These are phyloP conservation scores for Thaumetopoea pityocampa DNA, from an alignment of 1,140 invertebrate species.

Conservation along the genomic window DNA sequence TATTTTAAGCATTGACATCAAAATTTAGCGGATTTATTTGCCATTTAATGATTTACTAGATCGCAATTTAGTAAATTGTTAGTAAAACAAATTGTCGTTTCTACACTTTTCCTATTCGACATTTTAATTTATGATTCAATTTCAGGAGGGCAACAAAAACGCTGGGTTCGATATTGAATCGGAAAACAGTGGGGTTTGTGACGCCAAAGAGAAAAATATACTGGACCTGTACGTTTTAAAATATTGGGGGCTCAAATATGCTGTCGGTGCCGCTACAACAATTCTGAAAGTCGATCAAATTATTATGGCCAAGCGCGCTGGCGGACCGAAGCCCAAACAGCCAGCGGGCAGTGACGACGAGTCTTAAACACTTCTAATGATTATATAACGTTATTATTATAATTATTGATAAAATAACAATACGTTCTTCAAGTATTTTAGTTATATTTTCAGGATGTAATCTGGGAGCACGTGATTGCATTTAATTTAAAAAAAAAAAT, in stretches of 20 bases:
- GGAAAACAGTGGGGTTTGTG: slow-evolving; percentile 80
- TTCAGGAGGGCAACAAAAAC: slow-evolving; percentile 86
- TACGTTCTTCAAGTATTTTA: slow-evolving; percentile 18
- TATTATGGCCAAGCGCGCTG: slow-evolving; percentile 98
- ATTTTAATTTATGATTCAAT: no score
- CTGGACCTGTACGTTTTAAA: slow-evolving; percentile 93
- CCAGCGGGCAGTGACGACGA: slow-evolving; percentile 85
- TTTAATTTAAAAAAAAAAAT: no score
- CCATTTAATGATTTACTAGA: no score
- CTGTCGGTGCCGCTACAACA: slow-evolving; percentile 93
- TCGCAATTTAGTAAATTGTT: no score
- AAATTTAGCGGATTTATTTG: no score
- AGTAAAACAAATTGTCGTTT: no score
- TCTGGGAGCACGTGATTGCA: no score
- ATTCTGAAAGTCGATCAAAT: slow-evolving; percentile 99
- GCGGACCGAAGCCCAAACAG: slow-evolving; percentile 91
- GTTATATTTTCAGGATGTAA: slow-evolving; percentile 11
- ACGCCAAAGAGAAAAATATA: slow-evolving; percentile 86
- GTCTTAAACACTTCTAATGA: slow-evolving; percentile 41
- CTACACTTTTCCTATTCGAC: no score
- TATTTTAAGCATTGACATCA: no score
- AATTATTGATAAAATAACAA: no score
- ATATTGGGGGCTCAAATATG: slow-evolving; percentile 96
- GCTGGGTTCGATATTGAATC: slow-evolving; percentile 93
- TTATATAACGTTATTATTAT: slow-evolving; percentile 11